A percentile compares a stretch with the other conserved stretches of the same genome.
phyloP scores from a whole-genome alignment of 2,888 invertebrate species.

The Rapana venosa region DNA sequence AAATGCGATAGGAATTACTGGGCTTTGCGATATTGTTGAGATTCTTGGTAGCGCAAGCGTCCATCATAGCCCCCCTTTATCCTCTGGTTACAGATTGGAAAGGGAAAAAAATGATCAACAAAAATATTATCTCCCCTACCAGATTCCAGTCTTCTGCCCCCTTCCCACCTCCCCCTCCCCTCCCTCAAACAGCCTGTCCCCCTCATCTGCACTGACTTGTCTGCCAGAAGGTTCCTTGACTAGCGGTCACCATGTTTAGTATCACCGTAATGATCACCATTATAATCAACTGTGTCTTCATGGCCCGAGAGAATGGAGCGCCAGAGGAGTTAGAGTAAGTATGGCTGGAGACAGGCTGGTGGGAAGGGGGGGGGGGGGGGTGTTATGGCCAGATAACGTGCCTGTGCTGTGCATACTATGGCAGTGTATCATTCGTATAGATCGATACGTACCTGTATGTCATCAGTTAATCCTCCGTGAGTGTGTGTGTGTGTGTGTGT shows the following conservation, averaged over 20 bases:
- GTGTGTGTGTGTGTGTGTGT: background rate
- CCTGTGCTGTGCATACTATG: too few relatives aligned
- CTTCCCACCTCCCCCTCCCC: background rate
- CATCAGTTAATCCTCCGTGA: background rate
- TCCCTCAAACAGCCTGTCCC: background rate
- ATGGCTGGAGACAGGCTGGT: background rate
- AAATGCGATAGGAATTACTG: too few relatives aligned
- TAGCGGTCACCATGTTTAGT: conserved; percentile 87
- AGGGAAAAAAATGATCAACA: too few relatives aligned
- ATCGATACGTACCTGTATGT: background rate
- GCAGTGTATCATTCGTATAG: too few relatives aligned
- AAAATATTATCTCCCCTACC: too few relatives aligned
- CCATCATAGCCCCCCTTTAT: too few relatives aligned
- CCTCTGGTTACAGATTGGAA: too few relatives aligned
- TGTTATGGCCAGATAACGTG: too few relatives aligned
- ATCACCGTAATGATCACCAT: conserved; percentile 99
- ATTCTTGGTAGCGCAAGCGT: too few relatives aligned
- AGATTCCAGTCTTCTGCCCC: background rate
- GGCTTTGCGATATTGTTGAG: too few relatives aligned
- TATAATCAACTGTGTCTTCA: conserved; percentile 98
- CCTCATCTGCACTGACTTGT: background rate
- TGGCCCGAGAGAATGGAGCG: conserved; percentile 85
- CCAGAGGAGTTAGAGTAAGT: conserved; percentile 98
- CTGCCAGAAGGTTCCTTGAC: conserved; percentile 46
- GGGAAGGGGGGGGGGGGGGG: too few relatives aligned